Conservation (phyloP, 2,797 vertebrate species). For the Mastacembelus armatus region DNA sequence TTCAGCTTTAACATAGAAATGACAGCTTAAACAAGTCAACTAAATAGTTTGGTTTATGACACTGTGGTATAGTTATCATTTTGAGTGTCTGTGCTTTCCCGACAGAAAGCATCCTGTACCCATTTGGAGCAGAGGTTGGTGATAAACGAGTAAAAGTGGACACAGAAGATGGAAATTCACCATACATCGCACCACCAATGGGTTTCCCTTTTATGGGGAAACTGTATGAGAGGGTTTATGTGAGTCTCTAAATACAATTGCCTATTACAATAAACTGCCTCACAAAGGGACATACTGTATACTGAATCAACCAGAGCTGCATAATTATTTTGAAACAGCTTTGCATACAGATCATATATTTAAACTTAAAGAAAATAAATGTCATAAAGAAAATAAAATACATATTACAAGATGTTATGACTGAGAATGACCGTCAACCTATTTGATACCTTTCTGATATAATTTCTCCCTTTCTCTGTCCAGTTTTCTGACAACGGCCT, state of each 20-base stretch:
- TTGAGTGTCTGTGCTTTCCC: constrained; percentile 31
- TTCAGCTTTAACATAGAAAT: neutral
- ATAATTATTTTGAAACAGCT: too few relatives aligned
- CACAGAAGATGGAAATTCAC: constrained; percentile 83
- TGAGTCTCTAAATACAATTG: constrained; percentile 71
- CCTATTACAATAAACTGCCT: neutral
- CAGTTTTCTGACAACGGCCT: constrained; percentile 90
- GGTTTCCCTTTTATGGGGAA: constrained; percentile 84
- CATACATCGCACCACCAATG: constrained; percentile 81
- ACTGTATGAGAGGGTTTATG: constrained; percentile 82
- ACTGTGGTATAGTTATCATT: too few relatives aligned
- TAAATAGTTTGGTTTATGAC: too few relatives aligned
- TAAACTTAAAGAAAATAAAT: neutral
- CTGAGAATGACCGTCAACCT: neutral
- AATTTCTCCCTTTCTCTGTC: constrained; percentile 20
- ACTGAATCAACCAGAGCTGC: neutral
- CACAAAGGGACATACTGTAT: too few relatives aligned
- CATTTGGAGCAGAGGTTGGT: constrained; percentile 82
- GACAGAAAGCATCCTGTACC: constrained; percentile 83
- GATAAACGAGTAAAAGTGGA: constrained; percentile 75
- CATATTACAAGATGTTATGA: neutral
- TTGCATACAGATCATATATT: too few relatives aligned
- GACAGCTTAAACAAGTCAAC: neutral
- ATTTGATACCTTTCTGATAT: neutral
- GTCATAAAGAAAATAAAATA: neutral